These are phyloP conservation scores for Illadopsis cleaveri DNA, from an alignment of 2,113 vertebrate genomes.

Conservation along the genomic window DNA sequence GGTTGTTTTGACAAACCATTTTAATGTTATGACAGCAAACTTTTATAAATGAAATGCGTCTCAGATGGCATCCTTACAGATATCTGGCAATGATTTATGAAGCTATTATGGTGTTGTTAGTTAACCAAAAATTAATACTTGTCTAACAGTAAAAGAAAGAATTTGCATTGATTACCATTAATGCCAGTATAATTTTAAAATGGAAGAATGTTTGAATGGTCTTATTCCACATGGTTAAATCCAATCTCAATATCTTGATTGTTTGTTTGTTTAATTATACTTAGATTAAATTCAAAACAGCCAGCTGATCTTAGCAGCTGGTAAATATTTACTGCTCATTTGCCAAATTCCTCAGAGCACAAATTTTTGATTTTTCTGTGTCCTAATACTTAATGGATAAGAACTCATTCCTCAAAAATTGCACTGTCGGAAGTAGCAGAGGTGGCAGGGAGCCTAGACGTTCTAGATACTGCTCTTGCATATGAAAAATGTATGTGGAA, in stretches of 20 bases:
- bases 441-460: not conserved
- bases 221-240: constrained; percentile 30
- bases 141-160: not conserved
- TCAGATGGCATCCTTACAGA: not conserved
- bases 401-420: not conserved
- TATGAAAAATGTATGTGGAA: not conserved
- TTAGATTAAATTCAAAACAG: constrained; percentile 55
- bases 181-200: not conserved
- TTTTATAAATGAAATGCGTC: not conserved
- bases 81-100: constrained; percentile 21
- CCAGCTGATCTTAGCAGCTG: constrained; percentile 57
- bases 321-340: constrained; percentile 62
- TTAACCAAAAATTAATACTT: constrained; percentile 20
- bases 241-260: not conserved
- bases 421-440: not conserved
- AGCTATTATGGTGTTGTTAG: not conserved
- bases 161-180: not conserved
- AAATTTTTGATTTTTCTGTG: not conserved
- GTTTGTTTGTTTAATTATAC: constrained; percentile 54
- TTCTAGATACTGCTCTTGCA: not conserved
- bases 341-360: constrained; percentile 48
- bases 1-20: constrained; percentile 1
- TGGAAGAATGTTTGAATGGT: not conserved
- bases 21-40: not conserved
- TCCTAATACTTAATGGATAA: not conserved